phyloP scores from a whole-genome alignment of 2,888 invertebrate species.

The Dicycla oo region DNA sequence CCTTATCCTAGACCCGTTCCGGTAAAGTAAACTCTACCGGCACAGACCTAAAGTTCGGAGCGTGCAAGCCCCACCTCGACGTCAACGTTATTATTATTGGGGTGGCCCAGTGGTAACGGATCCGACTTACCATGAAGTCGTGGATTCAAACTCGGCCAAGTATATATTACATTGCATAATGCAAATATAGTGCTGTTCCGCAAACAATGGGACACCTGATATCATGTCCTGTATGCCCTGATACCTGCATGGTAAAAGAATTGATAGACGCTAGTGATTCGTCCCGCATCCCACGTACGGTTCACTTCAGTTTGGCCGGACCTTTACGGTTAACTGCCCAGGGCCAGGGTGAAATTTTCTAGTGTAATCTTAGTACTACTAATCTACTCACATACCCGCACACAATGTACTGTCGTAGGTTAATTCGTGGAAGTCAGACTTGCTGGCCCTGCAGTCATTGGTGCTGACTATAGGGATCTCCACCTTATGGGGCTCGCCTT shows the following conservation, averaged over 20 bases:
- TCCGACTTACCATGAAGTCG: background rate
- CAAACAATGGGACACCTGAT: background rate
- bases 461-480: slow-evolving; percentile 90
- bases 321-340: background rate
- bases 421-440: slow-evolving; percentile 83
- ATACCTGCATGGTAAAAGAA: background rate
- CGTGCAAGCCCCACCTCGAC: no score
- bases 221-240: background rate
- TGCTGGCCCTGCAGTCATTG: slow-evolving; percentile 89
- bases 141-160: background rate
- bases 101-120: background rate
- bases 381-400: slow-evolving; percentile 88
- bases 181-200: background rate
- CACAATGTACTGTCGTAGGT: slow-evolving; percentile 91
- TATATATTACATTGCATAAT: background rate
- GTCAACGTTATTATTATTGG: no score
- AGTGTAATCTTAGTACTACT: background rate
- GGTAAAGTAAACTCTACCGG: no score
- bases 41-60: no score
- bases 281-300: background rate
- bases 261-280: background rate
- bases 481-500: slow-evolving; percentile 88
- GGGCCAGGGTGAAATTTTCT: background rate
- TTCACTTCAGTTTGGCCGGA: background rate
- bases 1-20: no score